A percentile compares a stretch with the other conserved stretches of the same genome.
Evolutionary conservation across 2,113 vertebrate genomes (phyloP).

Genomic region (mouse (Mus musculus)): GRCm39 chr11:69262501-69263000

Average conservation of each 20-base stretch:
- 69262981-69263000: slow-evolving; percentile 74
- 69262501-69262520: slow-evolving; percentile 49
- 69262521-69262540: slow-evolving; percentile 2
- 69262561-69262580: not conserved
- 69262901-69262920: slow-evolving; percentile 59
- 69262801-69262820: not conserved
- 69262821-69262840: not conserved
- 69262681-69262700: slow-evolving; percentile 26
- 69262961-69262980: slow-evolving; percentile 77
- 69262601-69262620: slow-evolving; percentile 47
- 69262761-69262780: not conserved
- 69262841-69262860: not conserved
- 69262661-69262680: not conserved
- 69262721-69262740: slow-evolving; percentile 51
- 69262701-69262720: slow-evolving; percentile 56
- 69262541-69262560: slow-evolving; percentile 21
- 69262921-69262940: slow-evolving; percentile 72
- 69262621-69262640: not conserved
- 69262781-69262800: not conserved
- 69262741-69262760: not conserved
- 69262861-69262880: not conserved
- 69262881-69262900: slow-evolving; percentile 48
- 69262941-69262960: slow-evolving; percentile 67
- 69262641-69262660: not conserved
- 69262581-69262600: not conserved